Evolutionary conservation across 2,888 invertebrate species (phyloP), one percentile per base, ranked within the genome.

Genomic region (Diarsia dahlii): DNA sequence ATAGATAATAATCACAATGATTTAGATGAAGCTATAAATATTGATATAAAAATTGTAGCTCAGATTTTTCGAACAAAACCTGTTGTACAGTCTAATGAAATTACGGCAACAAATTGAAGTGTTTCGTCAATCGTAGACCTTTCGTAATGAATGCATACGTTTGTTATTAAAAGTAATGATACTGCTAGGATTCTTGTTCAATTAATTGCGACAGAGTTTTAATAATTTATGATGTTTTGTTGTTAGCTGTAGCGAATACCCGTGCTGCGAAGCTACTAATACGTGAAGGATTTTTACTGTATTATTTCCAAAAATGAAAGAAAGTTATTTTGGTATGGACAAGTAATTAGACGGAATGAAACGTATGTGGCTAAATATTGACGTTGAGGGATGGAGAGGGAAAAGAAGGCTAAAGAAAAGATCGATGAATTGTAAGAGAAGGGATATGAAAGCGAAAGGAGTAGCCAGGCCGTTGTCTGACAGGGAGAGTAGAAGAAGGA

Each of bases 201-300:
- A 74, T 74, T 72, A 74, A 80, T 88, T 86, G 75, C 82, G 58
- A 84, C 65, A 88, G 65, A 73, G 18, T 80, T 68, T 62, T 72
- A 68, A 71, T 73, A 66, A 74, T 54, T 74, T 75, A 50, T 75
- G 62, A 5, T 64, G 18, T 52, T 39, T 64, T 48, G 63, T 68
- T 63, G 71, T 69, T 34, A 69, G 23, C 39, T 74, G 58, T 48
- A 60, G 63, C 60, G 23, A 52, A 8, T 12, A 28, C 28, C 3
- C 58, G 3, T 58, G 9, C 28, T 28, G 18, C 9, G 18, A 8
- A 28, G 8, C 20, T 54, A 54, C 15, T 62, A 76, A 54, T 62
- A 76, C 2, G 15, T 20, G 6, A 45, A 39, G 2, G 15, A 6
- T n/a, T 65, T 9, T 23, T 18, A 3, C 10, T 23, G 34, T 20